Base-by-base conservation (phyloP, 2,113 vertebrate genomes). In the Drymodes brunneopygia region DNA sequence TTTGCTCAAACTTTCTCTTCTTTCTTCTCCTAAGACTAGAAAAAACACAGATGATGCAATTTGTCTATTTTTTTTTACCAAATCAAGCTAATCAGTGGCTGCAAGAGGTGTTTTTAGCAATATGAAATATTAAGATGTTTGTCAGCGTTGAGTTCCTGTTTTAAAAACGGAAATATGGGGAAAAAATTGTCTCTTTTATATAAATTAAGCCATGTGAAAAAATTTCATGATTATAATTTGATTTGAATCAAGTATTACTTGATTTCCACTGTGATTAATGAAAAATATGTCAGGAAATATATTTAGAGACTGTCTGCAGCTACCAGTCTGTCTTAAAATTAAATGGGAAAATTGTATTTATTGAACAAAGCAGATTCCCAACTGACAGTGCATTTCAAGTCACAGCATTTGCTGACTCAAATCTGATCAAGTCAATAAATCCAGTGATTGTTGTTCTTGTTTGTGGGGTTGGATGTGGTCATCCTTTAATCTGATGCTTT, bases 1-100 rank as follows among this genome's bases (percentile, higher is more conserved):
- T 98, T 97, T 98, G 93, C 92, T 94, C 64, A 94, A 95, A 66
- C 36, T 97, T 92, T 97, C 91, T 93, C 86, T 93, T 82, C 88
- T 94, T 90, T 85, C 88, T 97, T 95, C 93, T 70, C 91, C 97
- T 93, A 92, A 93, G 95, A 97, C 88, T 95, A 95, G 61, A 45
- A 88, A 88, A 79, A 96, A 83, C 23, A 79, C 12, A 33, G 50
- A 58, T 57, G 79, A 79, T 28, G 31, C 33, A 53, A 35, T 81
- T 90, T 77, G 16, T 38, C 38, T 38, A 50, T 31, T 27, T 29
- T 27, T 87, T 81, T 78, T 44, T 25, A 33, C 44, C 29, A 95
- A 86, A 50, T 94, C n/a, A 80, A 53, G 60, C 13, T 78, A 86
- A 95, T 96, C 73, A 69, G 72, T 45, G 14, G 5, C 29, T 54